A percentile compares a stretch with the other conserved stretches of the same genome.
phyloP scores from a whole-genome alignment of 2,113 vertebrate genomes.

The Australoheros scitulus region DNA sequence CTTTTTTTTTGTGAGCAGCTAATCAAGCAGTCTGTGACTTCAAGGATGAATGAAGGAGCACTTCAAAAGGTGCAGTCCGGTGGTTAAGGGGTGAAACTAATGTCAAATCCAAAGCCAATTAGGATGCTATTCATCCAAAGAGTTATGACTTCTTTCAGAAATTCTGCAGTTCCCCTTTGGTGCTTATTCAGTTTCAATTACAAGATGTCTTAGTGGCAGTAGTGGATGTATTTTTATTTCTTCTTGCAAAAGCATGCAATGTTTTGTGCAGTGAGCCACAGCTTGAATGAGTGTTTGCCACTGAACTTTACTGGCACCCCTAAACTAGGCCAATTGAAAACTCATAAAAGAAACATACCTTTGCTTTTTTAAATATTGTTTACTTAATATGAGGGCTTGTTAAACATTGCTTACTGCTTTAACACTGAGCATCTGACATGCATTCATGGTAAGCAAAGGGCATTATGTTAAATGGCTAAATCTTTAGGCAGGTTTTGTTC shows the following conservation, averaged over 20 bases:
- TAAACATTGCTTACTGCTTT: not conserved
- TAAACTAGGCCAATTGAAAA: not conserved
- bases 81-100: not conserved
- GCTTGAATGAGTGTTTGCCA: not conserved
- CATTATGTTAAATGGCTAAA: not conserved
- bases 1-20: not conserved
- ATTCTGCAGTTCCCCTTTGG: not conserved
- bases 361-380: conserved; percentile 1
- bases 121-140: conserved; percentile 12
- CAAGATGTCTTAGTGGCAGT: not conserved
- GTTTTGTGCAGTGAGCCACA: not conserved
- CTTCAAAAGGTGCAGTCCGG: conserved; percentile 9
- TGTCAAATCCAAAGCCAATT: conserved; percentile 32
- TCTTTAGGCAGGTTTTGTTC: not conserved
- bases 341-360: not conserved
- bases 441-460: not conserved
- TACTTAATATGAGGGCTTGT: not conserved
- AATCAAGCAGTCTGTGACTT: conserved; percentile 27
- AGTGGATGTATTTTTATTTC: not conserved
- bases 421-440: not conserved
- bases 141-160: not conserved
- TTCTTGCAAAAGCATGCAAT: not conserved
- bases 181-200: conserved; percentile 6
- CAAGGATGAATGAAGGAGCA: conserved; percentile 9
- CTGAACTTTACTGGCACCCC: not conserved